A percentile compares a stretch with the other conserved stretches of the same genome.
Evolutionary conservation across 2,888 invertebrate species (phyloP).

Genomic region (Nemoura dubitans): DNA sequence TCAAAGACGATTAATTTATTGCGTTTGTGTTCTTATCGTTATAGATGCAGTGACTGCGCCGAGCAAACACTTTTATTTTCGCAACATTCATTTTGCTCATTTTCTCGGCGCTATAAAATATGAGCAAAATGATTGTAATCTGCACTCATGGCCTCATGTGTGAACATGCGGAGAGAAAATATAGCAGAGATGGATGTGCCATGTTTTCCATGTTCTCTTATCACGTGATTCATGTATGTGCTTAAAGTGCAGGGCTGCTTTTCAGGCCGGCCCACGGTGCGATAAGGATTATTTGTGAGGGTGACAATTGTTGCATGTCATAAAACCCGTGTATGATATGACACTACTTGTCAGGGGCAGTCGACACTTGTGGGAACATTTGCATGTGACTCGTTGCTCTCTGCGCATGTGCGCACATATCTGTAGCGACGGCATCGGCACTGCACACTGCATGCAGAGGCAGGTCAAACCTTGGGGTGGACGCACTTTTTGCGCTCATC

Average conservation of each 20-base stretch:
- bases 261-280: not conserved
- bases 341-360: not conserved
- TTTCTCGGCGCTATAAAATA: not conserved
- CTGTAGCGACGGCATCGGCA: not conserved
- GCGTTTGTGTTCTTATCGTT: not conserved
- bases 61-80: not conserved
- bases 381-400: not conserved
- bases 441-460: not conserved
- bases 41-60: not conserved
- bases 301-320: slow-evolving; percentile 22
- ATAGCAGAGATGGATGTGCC: slow-evolving; percentile 2
- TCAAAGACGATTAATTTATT: not conserved
- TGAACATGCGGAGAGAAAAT: not conserved
- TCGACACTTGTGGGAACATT: not conserved
- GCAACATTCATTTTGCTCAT: not conserved
- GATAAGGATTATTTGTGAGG: slow-evolving; percentile 38
- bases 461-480: not conserved
- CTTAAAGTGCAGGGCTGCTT: not conserved
- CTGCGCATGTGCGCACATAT: not conserved
- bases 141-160: not conserved
- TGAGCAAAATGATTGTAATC: slow-evolving; percentile 7
- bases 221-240: slow-evolving; percentile 28
- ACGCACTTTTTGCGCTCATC: slow-evolving; percentile 10
- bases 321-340: not conserved
- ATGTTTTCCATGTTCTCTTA: slow-evolving; percentile 14